Percentiles rank a stretch among this genome's conserved stretches.
phyloP scores from a whole-genome alignment of 2,888 invertebrate species.

The Pterostichus madidus region DNA sequence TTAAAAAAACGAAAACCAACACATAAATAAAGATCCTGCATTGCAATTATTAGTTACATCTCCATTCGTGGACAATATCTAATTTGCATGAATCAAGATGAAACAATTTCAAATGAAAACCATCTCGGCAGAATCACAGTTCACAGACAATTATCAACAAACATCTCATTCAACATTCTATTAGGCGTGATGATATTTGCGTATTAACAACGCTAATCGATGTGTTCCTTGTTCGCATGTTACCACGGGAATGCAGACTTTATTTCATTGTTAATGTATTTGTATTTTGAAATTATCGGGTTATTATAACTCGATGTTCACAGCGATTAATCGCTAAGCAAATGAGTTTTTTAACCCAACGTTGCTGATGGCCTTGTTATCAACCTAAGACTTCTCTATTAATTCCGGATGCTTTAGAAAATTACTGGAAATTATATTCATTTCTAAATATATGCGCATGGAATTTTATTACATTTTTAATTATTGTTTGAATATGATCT shows the following conservation, averaged over 20 bases:
- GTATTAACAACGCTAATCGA: conserved; percentile 17
- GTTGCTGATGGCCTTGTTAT: conserved; percentile 53
- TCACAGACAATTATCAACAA: conserved; percentile 41
- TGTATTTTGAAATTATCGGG: conserved; percentile 53
- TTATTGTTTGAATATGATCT: conserved; percentile 38
- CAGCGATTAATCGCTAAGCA: conserved; percentile 45
- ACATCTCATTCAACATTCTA: conserved; percentile 28
- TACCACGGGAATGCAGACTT: conserved; percentile 55
- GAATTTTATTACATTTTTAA: conserved; percentile 54
- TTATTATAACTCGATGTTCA: conserved; percentile 36
- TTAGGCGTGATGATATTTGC: conserved; percentile 43
- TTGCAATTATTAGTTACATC: conserved; percentile 14
- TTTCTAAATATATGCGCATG: conserved; percentile 31
- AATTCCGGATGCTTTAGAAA: conserved; percentile 63
- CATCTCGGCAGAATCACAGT: not conserved
- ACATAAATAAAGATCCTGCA: not conserved
- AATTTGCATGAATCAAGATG: conserved; percentile 29
- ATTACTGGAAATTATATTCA: conserved; percentile 64
- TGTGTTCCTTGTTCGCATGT: conserved; percentile 54
- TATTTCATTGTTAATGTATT: conserved; percentile 33
- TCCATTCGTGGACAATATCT: conserved; percentile 28
- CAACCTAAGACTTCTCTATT: conserved; percentile 54
- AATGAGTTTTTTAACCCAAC: conserved; percentile 60
- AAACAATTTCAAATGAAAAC: conserved; percentile 38
- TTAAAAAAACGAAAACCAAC: not conserved